Evolutionary conservation across 2,888 invertebrate genomes (phyloP), one percentile per base, ranked within the genome.

Genomic region (Dendrolimus pini): DNA sequence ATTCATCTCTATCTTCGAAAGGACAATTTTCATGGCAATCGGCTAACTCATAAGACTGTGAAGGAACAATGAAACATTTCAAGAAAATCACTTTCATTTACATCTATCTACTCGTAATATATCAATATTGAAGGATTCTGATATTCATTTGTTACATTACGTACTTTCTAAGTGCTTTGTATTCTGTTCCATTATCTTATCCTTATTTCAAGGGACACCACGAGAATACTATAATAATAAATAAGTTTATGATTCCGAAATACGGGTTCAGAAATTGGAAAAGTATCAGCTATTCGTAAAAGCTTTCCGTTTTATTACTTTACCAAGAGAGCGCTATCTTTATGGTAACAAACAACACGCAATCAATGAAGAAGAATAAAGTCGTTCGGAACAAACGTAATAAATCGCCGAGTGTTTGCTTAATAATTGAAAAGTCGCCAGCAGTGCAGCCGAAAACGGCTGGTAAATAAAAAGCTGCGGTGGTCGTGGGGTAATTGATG

Each of bases 401-500:
- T 81, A 81, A 78, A 82, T 81, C 70, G 69, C 63, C 47, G 47
- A 68, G 64, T 72, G 70, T 75, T 78, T 77, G 72, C 72, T 74
- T 75, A 75, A 80, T 76, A 77, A 77, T 75, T 72, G 68, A 72
- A 75, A 78, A 73, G 73, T 75, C 68, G 66, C 69, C 65, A 63
- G 56, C 9, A 10, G 55, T 52, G 71, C 68, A 72, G 71, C 70
- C 67, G 71, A 75, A 76, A 78, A 72, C 72, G 66, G 65, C 65
- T 71, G 71, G 79, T 85, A 82, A 86, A 84, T 83, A 85, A 85
- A 85, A 85, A 80, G 78, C 77, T 72, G 77, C 74, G 80, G 80
- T 75, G 78, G 79, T 77, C 75, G 74, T 71, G 73, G 77, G 83
- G 84, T 86, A 87, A 88, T 85, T 86, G 85, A 87, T 84, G 85